A percentile compares a stretch with the other conserved stretches of the same genome.
Conservation (phyloP, 2,888 invertebrate genomes). For the Yponomeuta sedellus region DNA sequence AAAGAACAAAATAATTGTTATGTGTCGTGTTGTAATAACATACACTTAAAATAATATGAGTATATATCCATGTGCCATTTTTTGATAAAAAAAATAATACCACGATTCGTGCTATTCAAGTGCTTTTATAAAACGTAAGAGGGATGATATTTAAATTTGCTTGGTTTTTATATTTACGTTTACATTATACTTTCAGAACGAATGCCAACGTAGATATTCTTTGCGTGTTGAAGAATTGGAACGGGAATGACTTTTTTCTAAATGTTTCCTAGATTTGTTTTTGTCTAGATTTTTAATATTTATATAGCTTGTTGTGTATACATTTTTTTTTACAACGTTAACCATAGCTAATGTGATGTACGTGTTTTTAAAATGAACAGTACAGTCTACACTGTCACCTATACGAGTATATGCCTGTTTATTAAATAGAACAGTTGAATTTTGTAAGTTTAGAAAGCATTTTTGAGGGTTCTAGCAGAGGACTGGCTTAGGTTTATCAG, state of each 20-base stretch:
- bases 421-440: not conserved
- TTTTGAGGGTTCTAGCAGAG: not conserved
- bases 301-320: conserved; percentile 22
- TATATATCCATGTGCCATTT: conserved; percentile 64
- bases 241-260: conserved; percentile 28
- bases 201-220: conserved; percentile 39
- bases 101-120: conserved; percentile 67
- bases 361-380: not conserved
- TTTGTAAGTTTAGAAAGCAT: conserved; percentile 6
- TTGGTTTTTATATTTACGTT: conserved; percentile 43
- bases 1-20: conserved; percentile 49
- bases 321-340: not conserved
- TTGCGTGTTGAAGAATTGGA: conserved; percentile 35
- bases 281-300: conserved; percentile 15
- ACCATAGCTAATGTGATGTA: conserved; percentile 14
- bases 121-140: conserved; percentile 64
- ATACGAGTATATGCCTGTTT: not conserved
- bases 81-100: conserved; percentile 39
- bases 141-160: conserved; percentile 73
- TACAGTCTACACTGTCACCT: conserved; percentile 4
- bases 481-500: not conserved
- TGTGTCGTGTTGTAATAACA: conserved; percentile 56
- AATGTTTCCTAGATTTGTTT: conserved; percentile 22
- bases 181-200: conserved; percentile 39
- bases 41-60: conserved; percentile 46